A percentile compares a stretch with the other conserved stretches of the same genome.
Evolutionary conservation across 2,113 vertebrate species (phyloP).

Genomic region (Bos javanicus): DNA sequence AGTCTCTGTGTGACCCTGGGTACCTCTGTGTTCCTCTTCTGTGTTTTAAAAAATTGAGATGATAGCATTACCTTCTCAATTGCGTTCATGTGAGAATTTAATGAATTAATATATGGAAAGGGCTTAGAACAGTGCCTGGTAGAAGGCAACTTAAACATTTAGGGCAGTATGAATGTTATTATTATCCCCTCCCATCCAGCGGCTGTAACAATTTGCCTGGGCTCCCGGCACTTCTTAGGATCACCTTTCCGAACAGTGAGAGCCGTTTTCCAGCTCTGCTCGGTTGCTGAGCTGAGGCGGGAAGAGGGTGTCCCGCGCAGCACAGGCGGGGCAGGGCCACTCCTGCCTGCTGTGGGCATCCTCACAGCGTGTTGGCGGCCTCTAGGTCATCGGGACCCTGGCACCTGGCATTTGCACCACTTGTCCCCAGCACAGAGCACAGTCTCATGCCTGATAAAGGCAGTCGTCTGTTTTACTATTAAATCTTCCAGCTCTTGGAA

Average conservation of each 20-base stretch:
- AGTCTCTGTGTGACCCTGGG: background rate
- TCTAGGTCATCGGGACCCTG: background rate
- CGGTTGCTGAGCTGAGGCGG: background rate
- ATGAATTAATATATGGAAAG: background rate
- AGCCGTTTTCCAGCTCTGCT: background rate
- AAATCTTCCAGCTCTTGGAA: background rate
- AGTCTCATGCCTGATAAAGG: background rate
- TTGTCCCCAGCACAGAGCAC: background rate
- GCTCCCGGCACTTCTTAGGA: background rate
- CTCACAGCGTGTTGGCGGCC: background rate
- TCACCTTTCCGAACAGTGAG: background rate
- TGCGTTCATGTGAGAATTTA: background rate
- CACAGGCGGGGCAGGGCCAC: background rate
- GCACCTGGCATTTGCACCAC: background rate
- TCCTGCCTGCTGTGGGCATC: background rate
- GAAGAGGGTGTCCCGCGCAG: background rate
- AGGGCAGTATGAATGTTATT: background rate
- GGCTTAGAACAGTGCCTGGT: background rate
- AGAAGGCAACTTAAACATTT: background rate
- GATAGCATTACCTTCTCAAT: background rate
- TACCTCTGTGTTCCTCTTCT: background rate
- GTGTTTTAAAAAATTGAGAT: background rate
- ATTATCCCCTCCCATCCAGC: background rate
- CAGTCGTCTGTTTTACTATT: background rate
- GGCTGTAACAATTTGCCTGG: background rate